Evolutionary conservation across 2,113 vertebrate species (phyloP).

Genomic region (Sorex araneus): DNA sequence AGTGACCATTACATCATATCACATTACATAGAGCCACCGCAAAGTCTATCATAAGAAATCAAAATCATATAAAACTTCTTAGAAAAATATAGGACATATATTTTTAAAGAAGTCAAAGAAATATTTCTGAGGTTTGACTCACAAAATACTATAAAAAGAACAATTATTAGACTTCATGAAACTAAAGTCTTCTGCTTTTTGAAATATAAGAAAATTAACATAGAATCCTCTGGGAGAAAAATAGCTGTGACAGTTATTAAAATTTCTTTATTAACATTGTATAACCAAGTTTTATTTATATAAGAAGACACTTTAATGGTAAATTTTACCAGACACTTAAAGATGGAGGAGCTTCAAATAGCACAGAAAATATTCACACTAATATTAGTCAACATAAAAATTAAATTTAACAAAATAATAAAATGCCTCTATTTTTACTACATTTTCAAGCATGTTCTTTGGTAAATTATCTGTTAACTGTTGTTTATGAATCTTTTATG

Average conservation of each 20-base stretch:
- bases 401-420: constrained; percentile 32
- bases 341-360: not conserved
- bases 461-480: too few relatives aligned
- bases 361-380: not conserved
- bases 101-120: constrained; percentile 4
- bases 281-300: not conserved
- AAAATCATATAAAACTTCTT: not conserved
- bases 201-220: constrained; percentile 50
- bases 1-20: not conserved
- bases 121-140: not conserved
- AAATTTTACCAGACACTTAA: constrained; percentile 21
- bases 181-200: not conserved
- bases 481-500: not conserved
- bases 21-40: not conserved
- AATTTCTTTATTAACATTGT: not conserved
- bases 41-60: constrained; percentile 10
- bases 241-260: not conserved
- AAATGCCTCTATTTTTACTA: not conserved
- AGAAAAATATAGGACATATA: not conserved
- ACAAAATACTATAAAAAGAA: constrained; percentile 33
- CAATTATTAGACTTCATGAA: constrained; percentile 11
- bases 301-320: not conserved
- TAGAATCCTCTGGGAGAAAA: not conserved
- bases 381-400: constrained; percentile 28
- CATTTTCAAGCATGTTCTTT: not conserved